These are phyloP conservation scores for human (Homo sapiens) DNA, from an alignment of 2,113 vertebrate species.

Conservation along the genomic window DNA sequence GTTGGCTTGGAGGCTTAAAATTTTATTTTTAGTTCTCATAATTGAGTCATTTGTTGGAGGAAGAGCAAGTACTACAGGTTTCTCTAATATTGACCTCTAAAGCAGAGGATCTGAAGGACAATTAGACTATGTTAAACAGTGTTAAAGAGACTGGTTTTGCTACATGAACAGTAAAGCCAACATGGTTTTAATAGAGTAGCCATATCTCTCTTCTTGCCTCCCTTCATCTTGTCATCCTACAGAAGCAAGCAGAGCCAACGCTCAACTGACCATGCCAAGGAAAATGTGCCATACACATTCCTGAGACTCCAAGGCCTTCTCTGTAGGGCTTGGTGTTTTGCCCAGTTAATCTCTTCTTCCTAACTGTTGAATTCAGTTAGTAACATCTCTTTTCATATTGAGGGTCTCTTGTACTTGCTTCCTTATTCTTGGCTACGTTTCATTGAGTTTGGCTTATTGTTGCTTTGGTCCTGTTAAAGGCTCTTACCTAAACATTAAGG, in stretches of 20 bases:
- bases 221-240: not conserved
- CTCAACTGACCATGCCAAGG: fast-evolving
- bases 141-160: not conserved
- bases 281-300: fast-evolving
- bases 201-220: not conserved
- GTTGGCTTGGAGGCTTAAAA: not conserved
- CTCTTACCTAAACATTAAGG: not conserved
- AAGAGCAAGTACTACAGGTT: not conserved
- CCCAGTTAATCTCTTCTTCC: not conserved
- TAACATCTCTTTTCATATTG: not conserved
- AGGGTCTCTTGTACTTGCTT: not conserved
- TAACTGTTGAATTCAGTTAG: not conserved
- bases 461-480: not conserved
- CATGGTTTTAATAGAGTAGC: not conserved
- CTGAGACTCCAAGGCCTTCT: not conserved
- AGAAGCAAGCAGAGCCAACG: not conserved
- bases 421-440: not conserved
- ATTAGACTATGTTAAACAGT: not conserved
- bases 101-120: not conserved
- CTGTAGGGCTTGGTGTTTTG: not conserved
- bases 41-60: not conserved
- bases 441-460: not conserved
- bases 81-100: not conserved
- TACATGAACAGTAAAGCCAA: not conserved
- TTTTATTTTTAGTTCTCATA: not conserved